Base-by-base conservation (phyloP, 2,797 vertebrate genomes). In the Phrynocephalus vlangalii region DNA sequence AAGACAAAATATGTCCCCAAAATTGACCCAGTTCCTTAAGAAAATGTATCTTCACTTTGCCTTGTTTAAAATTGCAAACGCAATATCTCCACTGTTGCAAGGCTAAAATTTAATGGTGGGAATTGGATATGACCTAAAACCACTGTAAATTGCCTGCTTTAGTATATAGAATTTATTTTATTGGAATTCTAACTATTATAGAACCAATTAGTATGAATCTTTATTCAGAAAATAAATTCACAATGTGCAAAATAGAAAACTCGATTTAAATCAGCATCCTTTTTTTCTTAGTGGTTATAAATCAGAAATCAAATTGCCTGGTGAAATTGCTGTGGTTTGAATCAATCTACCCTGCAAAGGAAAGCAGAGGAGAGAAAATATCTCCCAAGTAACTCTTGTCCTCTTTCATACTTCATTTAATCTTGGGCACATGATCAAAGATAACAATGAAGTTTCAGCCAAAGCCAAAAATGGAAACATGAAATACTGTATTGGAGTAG, bases 341-440 rank as follows among this genome's bases (percentile, higher is more conserved):
- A 83, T 72, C 82, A 83, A 56, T 71, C 20, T 56, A n/a, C 44
- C 24, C 9, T 77, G 0, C 66, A 84, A 88, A 89, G 66, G 88
- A 1, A 83, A 2, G 18, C 1, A 73, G 5, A 3, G 18, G 5
- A 91, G 28, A 82, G 1, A 30, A 90, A 86, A 3, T 3, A 0
- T 9, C 50, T 60, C 26, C 4, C 38, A 79, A 56, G 79, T 0
- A 89, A 13, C 18, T 73, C 73, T 66, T 89, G 48, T 3, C 10
- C 15, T n/a, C 76, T 90, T 63, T 67, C 63, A 52, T 15, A 85
- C 50, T 67, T 91, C 26, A 84, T 75, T 60, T 83, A 30, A 24
- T 92, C 24, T 30, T 89, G 70, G 86, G 26, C 15, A n/a, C 87
- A 73, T 66, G 38, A 48, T 79, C 71, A 85, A 52, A 91, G 56